Base-by-base conservation (phyloP, 1,140 invertebrate species). In the Drosophila yakuba region DNA sequence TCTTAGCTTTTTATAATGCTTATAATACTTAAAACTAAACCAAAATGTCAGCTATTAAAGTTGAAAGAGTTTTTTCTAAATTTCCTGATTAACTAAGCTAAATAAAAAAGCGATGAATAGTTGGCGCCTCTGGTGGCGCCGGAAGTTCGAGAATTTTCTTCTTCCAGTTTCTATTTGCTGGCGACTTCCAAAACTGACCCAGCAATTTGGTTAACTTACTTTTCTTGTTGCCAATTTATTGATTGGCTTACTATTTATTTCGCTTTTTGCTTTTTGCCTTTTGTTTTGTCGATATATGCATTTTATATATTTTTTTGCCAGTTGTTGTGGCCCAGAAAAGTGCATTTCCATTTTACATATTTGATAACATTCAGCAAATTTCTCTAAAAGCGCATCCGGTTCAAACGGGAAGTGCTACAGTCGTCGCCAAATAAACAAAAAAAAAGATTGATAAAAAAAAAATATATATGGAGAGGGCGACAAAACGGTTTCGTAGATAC, bases 341-440 rank as follows among this genome's bases (percentile, higher is more conserved):
- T 56, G 47, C 74, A 59, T 61, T 78, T 61, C 43, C 55, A 54
- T 56, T 55, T 75, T 60, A 60, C 62, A 64, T 61, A 78, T 78
- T 82, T 78, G 80, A 78, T 66, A 75, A 75, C 51, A 84, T 79
- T 83, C 80, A 83, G 80, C 80, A 83, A 55, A 72, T 79, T 84
- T 83, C 41, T 59, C 67, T 36, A 25, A 43, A 44, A 43, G 43
- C 57, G 50, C 80, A 83, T 83, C 80, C 80, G 80, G 69, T 84
- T 79, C 48, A n/a, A 51, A 54, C 57, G 57, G 69, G 54, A 74
- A 80, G 41, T 71, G 54, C 39, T 25, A 15, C 60, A 32, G 55
- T 57, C 55, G 39, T 35, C 55, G 20, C 39, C 23, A 41, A 39
- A 48, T 4, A 4, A 25, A 25, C 4, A 5, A 20, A 41, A 39